phyloP scores from a whole-genome alignment of 2,888 invertebrate genomes.

The Sabatieria punctata region DNA sequence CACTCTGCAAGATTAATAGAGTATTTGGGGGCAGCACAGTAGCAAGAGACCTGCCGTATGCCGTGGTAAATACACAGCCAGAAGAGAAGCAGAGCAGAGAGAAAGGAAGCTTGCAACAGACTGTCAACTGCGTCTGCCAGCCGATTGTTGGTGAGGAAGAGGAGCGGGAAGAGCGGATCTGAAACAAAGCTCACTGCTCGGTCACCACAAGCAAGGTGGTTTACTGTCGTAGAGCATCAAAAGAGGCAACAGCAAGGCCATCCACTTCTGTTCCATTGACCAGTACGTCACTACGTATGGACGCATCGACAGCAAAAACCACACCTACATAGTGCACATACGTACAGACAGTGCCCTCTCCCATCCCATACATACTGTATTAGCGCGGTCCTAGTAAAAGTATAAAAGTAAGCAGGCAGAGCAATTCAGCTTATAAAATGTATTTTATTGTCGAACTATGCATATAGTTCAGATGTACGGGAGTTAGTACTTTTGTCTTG shows the following conservation, averaged over 20 bases:
- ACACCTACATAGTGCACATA: too few species aligned
- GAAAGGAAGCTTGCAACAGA: constrained; percentile 68
- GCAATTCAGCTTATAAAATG: too few species aligned
- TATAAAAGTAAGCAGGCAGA: too few species aligned
- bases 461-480: too few species aligned
- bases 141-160: constrained; percentile 70
- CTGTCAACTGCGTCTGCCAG: constrained; percentile 81
- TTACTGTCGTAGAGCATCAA: constrained; percentile 78
- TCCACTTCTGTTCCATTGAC: constrained; percentile 96
- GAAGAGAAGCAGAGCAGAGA: constrained; percentile 67
- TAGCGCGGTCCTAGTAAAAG: too few species aligned
- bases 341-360: too few species aligned
- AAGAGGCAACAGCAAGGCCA: constrained; percentile 65
- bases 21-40: too few species aligned
- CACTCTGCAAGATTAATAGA: constrained; percentile 50
- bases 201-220: constrained; percentile 24
- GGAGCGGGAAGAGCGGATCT: constrained; percentile 87
- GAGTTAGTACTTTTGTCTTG: too few species aligned
- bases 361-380: too few species aligned
- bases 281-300: constrained; percentile 75
- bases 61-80: constrained; percentile 94
- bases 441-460: too few species aligned
- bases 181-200: constrained; percentile 23
- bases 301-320: constrained; percentile 72
- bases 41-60: constrained; percentile 56